Evolutionary conservation across 2,113 vertebrate species (phyloP), one percentile per base, ranked within the genome.

Genomic region (Morone chrysops): DNA sequence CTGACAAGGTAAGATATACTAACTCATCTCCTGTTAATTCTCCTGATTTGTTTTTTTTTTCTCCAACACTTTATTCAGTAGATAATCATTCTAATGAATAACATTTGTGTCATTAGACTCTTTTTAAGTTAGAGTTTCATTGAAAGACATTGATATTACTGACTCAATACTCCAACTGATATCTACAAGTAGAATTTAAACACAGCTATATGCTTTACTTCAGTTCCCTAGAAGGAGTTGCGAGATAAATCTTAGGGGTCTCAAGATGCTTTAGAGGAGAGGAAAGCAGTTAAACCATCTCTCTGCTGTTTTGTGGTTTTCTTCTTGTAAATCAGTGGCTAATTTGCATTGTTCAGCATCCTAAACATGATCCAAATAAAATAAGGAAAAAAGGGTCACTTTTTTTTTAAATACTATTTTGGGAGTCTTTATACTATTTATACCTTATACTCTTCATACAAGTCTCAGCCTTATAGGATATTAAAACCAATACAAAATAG

Each of bases 1-100:
- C 18, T 20, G 5, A 73, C 31, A 88, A 81, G 91, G 92, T 93
- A 89, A 88, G 66, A 68, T 22, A 45, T 59, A 0, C 22, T 47
- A 11, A 54, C 25, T 60, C 0, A n/a, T 54, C 14, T 36, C 48
- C 0, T 47, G 22, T 59, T 43, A 31, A 31, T 0, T 63, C 4
- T 11, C 4, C 4, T 40, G 4, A 8, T 31, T 66, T 36, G 38
- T 45, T 43, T 48, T 57, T 16, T 16, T 45, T n/a, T 18, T 18
- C 0, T 20, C 17, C 38, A n/a, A 12, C 3, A 36, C 8, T n/a
- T 47, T 41, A 3, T 70, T 17, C 14, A 20, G 16, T 68, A 43
- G 5, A 8, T 36, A 38, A 17, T 14, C 20, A 48, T 0, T 13
- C 45, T 47, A 12, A 47, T 47, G 45, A 47, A 13, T 47, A 47